Percentiles rank a stretch among this genome's conserved stretches.
Conservation (phyloP, 2,113 vertebrate genomes). For the Gadus macrocephalus region DNA sequence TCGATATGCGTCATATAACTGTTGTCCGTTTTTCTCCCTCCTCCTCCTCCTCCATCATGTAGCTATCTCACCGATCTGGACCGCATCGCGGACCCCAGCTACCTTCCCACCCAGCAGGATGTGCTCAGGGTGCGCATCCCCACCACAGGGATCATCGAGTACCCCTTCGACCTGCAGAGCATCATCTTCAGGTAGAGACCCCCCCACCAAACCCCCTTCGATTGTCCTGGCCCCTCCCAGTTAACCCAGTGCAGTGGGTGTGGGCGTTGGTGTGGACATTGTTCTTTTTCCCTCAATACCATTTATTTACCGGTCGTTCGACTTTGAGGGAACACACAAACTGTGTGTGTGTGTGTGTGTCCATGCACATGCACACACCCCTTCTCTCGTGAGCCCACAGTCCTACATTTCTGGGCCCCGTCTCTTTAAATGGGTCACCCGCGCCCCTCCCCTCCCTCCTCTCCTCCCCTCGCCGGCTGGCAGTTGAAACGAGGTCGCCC, state of each 20-base stretch:
- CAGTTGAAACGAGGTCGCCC: conserved; percentile 75
- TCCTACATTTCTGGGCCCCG: conserved; percentile 59
- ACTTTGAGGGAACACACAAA: background rate
- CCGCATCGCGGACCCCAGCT: conserved; percentile 86
- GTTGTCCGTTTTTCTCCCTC: conserved; percentile 43
- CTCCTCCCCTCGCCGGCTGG: conserved; percentile 56
- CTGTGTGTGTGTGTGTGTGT: background rate
- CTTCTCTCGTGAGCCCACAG: conserved; percentile 45
- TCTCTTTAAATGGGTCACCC: conserved; percentile 65
- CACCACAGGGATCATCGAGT: conserved; percentile 98
- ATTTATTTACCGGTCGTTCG: too few relatives aligned
- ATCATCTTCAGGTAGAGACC: conserved; percentile 96
- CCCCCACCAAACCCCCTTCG: background rate
- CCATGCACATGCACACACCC: conserved; percentile 26
- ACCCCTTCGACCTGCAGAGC: conserved; percentile 98
- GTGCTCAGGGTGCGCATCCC: conserved; percentile 96
- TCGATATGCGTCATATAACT: conserved; percentile 64
- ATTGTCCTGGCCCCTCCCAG: too few relatives aligned
- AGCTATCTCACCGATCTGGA: conserved; percentile 97
- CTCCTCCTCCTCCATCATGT: conserved; percentile 34
- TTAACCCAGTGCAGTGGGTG: background rate
- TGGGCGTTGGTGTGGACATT: background rate
- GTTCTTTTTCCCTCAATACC: too few relatives aligned
- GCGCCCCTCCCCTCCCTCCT: conserved; percentile 38
- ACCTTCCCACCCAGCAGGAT: conserved; percentile 98